phyloP scores from a whole-genome alignment of 2,888 invertebrate genomes.

The Sesia bembeciformis region DNA sequence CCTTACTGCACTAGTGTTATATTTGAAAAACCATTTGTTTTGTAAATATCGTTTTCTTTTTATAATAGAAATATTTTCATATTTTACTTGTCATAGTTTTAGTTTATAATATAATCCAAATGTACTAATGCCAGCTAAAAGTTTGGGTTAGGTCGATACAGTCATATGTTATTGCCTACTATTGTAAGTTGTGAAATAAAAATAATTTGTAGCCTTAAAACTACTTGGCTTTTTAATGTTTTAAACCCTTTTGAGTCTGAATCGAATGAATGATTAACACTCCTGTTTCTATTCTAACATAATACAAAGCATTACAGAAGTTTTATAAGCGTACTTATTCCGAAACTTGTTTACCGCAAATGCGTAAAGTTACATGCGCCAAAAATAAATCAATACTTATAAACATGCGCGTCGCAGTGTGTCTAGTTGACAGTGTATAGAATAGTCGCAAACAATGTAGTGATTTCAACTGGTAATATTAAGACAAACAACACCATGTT shows the following conservation, averaged over 20 bases:
- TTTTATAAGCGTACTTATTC: too few relatives aligned
- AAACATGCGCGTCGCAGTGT: constrained; percentile 42
- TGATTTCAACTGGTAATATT: constrained; percentile 27
- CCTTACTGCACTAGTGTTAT: too few relatives aligned
- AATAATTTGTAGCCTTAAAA: constrained; percentile 54
- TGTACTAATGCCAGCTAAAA: constrained; percentile 71
- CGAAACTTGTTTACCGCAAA: too few relatives aligned
- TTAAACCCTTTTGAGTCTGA: too few relatives aligned
- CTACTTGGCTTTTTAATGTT: background rate
- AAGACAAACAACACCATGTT: constrained; percentile 51
- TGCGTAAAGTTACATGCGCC: background rate
- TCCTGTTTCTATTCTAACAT: too few relatives aligned
- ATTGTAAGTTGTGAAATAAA: constrained; percentile 70
- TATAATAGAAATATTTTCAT: constrained; percentile 23
- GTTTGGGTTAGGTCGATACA: constrained; percentile 66
- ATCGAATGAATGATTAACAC: too few relatives aligned
- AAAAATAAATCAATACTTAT: constrained; percentile 45
- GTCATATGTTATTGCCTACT: constrained; percentile 68
- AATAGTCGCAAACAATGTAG: constrained; percentile 42
- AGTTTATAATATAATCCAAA: constrained; percentile 62
- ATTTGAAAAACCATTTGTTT: too few relatives aligned
- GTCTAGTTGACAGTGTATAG: constrained; percentile 9
- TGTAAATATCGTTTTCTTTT: too few relatives aligned
- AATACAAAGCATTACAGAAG: too few relatives aligned
- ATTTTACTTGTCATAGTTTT: constrained; percentile 60